Evolutionary conservation across 2,113 vertebrate genomes (phyloP).

Genomic region (Antechinus flavipes): DNA sequence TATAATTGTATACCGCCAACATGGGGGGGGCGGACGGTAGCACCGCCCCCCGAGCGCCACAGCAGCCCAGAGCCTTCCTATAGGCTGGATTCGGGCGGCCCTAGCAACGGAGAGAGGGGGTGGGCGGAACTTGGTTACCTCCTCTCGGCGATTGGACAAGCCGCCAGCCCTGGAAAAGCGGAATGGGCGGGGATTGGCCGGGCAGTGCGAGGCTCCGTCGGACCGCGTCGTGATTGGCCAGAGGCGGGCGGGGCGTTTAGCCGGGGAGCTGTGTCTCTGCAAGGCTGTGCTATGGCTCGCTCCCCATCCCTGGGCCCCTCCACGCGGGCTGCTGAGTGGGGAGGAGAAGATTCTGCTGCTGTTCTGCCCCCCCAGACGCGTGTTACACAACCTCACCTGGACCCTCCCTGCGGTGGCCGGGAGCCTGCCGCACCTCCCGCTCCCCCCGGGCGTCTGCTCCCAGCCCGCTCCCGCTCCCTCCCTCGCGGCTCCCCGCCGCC

Average conservation of each 20-base stretch:
- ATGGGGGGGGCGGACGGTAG: neutral
- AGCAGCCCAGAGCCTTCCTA: neutral
- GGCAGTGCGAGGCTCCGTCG: neutral
- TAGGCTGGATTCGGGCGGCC: neutral
- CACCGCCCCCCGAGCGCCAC: neutral
- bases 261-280: neutral
- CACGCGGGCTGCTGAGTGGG: neutral
- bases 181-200: neutral
- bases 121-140: neutral
- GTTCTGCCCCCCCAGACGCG: neutral
- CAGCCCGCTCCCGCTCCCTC: neutral
- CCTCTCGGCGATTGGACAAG: neutral
- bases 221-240: neutral
- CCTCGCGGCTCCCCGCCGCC: neutral
- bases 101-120: neutral
- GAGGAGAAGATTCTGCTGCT: neutral
- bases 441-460: neutral
- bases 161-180: neutral
- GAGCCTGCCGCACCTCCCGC: neutral
- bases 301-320: neutral
- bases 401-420: neutral
- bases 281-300: neutral
- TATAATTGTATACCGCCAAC: neutral
- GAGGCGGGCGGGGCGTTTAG: neutral
- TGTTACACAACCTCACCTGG: neutral